These are phyloP conservation scores for Poeciliopsis retropinna DNA, from an alignment of 2,113 vertebrate genomes.

Conservation along the genomic window DNA sequence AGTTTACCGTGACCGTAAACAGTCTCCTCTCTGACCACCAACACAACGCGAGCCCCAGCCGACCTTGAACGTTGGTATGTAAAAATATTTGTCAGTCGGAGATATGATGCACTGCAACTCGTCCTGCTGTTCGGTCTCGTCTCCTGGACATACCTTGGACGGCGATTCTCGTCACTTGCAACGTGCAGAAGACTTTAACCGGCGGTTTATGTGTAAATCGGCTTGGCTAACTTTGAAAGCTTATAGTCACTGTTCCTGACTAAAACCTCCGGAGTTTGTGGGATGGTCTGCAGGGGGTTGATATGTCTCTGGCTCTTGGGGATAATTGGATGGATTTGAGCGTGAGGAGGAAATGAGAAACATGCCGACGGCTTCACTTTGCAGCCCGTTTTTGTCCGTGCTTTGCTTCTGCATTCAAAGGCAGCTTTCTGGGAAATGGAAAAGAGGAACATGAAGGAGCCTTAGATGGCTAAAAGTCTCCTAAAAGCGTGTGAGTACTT, in stretches of 20 bases:
- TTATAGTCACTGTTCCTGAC: conserved; percentile 5
- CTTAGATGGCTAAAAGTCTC: not conserved
- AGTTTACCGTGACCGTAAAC: conserved; percentile 71
- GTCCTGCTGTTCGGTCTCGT: conserved; percentile 13
- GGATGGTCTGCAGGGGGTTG: conserved; percentile 20
- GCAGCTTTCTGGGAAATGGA: conserved; percentile 22
- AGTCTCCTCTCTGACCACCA: conserved; percentile 43
- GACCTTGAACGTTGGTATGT: conserved; percentile 32
- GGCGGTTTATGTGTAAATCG: not conserved
- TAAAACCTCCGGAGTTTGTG: conserved; percentile 24
- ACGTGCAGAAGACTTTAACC: not conserved
- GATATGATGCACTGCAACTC: conserved; percentile 3
- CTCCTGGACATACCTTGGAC: not conserved
- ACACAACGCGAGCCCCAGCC: conserved; percentile 23
- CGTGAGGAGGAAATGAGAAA: conserved; percentile 27
- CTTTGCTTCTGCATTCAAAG: not conserved
- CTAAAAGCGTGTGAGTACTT: not conserved
- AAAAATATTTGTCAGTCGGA: conserved; percentile 18
- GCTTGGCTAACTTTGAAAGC: not conserved
- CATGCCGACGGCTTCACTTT: conserved; percentile 9
- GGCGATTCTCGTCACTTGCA: not conserved
- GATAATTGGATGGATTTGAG: conserved; percentile 39
- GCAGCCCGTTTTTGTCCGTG: conserved; percentile 8
- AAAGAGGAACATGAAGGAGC: conserved; percentile 10
- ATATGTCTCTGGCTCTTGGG: conserved; percentile 15